phyloP scores from a whole-genome alignment of 2,797 vertebrate species.

The Falco concolor region DNA sequence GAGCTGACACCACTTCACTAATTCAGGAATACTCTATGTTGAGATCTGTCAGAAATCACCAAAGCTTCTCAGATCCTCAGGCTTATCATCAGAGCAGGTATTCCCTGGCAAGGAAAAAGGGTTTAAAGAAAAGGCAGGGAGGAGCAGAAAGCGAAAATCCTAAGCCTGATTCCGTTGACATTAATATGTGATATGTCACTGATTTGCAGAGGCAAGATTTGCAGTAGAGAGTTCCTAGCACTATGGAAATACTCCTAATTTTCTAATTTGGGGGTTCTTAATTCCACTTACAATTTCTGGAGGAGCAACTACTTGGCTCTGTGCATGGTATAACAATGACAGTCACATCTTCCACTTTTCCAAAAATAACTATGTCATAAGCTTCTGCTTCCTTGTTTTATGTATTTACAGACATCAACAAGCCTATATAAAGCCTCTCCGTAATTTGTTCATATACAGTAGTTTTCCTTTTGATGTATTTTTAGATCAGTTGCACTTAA shows the following conservation, averaged over 20 bases:
- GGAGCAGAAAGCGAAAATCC: not conserved
- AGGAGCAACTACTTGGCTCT: not conserved
- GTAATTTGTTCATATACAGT: conserved; percentile 1
- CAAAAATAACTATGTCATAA: conserved; percentile 60
- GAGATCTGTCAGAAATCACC: not conserved
- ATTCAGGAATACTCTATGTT: not conserved
- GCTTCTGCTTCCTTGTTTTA: conserved; percentile 62
- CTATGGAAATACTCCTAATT: not conserved
- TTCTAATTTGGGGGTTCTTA: conserved; percentile 23
- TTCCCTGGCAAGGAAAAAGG: not conserved
- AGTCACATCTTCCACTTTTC: conserved; percentile 44
- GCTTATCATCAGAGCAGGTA: not conserved
- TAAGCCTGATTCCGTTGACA: not conserved
- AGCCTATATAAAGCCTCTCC: conserved; percentile 28
- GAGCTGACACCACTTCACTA: not conserved
- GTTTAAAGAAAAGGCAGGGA: not conserved
- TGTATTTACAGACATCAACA: conserved; percentile 31
- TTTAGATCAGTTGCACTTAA: conserved; percentile 40
- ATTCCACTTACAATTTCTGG: not conserved
- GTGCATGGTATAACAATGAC: not conserved
- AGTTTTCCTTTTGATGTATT: conserved; percentile 47
- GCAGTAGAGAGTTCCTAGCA: not conserved
- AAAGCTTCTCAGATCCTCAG: not conserved
- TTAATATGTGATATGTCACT: not conserved
- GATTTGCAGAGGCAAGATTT: not conserved